Evolutionary conservation across 2,888 invertebrate species (phyloP).

Genomic region (Amiota communis): DNA sequence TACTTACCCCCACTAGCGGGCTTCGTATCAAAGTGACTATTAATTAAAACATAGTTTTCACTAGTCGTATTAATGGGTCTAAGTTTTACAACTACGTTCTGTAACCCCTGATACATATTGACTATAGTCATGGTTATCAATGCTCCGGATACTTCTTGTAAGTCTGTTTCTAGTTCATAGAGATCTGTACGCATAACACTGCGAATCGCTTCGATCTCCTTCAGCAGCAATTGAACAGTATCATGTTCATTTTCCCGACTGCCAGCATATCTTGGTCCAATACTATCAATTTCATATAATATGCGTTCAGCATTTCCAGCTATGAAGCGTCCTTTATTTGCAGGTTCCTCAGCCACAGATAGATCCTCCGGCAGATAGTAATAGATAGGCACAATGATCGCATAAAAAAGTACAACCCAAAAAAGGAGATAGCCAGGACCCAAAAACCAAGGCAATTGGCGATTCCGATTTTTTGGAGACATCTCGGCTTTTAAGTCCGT

Average conservation of each 20-base stretch:
- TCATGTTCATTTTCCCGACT: slow-evolving; percentile 82
- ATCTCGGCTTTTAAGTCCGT: slow-evolving; percentile 41
- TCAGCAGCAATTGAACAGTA: slow-evolving; percentile 74
- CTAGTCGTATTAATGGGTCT: slow-evolving; percentile 56
- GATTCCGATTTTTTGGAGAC: slow-evolving; percentile 54
- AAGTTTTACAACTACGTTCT: slow-evolving; percentile 70
- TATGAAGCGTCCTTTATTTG: slow-evolving; percentile 75
- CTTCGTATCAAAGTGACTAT: slow-evolving; percentile 95
- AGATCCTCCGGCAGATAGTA: slow-evolving; percentile 59
- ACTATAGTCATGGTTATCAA: slow-evolving; percentile 61
- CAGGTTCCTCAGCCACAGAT: slow-evolving; percentile 50
- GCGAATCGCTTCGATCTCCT: slow-evolving; percentile 59
- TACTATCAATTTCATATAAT: slow-evolving; percentile 77
- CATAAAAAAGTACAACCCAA: slow-evolving; percentile 64
- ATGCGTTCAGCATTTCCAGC: slow-evolving; percentile 80
- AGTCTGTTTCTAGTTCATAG: slow-evolving; percentile 64
- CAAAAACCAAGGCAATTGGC: slow-evolving; percentile 59
- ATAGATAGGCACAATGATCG: slow-evolving; percentile 56
- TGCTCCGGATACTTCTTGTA: slow-evolving; percentile 66
- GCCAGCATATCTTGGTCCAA: slow-evolving; percentile 82
- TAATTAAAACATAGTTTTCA: slow-evolving; percentile 77
- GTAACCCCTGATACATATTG: slow-evolving; percentile 68
- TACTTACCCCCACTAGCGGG: slow-evolving; percentile 83
- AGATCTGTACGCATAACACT: slow-evolving; percentile 58
- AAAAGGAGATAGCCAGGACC: slow-evolving; percentile 58